phyloP scores from a whole-genome alignment of 1,140 invertebrate species.

The Aphelenchoides fujianensis region DNA sequence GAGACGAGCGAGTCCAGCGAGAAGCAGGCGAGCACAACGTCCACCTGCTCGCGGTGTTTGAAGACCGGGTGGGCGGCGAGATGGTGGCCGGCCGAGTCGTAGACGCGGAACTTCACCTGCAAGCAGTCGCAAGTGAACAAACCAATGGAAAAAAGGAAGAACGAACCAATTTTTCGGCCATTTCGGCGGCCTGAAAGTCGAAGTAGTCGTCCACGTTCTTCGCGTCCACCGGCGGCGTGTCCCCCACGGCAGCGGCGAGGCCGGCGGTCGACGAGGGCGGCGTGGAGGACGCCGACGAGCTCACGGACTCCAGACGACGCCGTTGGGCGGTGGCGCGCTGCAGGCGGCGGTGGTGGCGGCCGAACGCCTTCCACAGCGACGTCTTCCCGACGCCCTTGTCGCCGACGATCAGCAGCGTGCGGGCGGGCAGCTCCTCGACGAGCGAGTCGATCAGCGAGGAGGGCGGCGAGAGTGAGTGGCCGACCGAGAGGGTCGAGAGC shows the following conservation, averaged over 20 bases:
- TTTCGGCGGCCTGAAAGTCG: background rate
- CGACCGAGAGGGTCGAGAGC: background rate
- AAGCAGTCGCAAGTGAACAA: background rate
- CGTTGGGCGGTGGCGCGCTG: constrained; percentile 67
- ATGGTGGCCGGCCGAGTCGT: background rate
- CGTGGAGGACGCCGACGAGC: background rate
- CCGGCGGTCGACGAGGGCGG: background rate
- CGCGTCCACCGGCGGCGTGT: background rate
- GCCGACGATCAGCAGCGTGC: constrained; percentile 73
- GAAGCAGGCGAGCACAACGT: background rate
- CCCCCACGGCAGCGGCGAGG: no score
- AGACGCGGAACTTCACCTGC: background rate
- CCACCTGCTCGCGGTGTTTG: background rate
- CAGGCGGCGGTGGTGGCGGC: constrained; percentile 91
- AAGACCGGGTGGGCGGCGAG: background rate
- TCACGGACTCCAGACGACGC: background rate
- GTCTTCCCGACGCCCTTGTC: constrained; percentile 92
- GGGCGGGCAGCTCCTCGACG: constrained; percentile 5
- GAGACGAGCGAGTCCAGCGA: background rate
- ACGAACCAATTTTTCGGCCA: background rate
- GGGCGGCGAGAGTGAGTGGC: background rate
- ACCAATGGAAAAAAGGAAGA: background rate
- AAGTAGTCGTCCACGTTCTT: background rate
- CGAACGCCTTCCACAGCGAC: constrained; percentile 87
- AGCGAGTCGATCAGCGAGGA: background rate